Conservation (phyloP, 1,140 invertebrate genomes). For the Drosophila quadrilineata region DNA sequence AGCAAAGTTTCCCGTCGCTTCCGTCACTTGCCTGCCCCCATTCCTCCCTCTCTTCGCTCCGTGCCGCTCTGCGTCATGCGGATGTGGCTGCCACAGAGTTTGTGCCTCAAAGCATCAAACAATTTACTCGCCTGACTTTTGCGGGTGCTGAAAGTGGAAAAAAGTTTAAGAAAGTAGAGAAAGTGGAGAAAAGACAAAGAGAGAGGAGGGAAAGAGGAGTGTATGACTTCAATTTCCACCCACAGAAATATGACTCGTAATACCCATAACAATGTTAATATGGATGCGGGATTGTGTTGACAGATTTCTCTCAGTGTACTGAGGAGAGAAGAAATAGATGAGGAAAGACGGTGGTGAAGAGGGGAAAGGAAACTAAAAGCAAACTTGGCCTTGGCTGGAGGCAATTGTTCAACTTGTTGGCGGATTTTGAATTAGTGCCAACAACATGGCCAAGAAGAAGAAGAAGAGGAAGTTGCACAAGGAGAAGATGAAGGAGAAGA, state of each 20-base stretch:
- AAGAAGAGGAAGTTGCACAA: too few relatives aligned
- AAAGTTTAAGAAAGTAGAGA: too few relatives aligned
- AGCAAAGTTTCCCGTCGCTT: conserved; percentile 65
- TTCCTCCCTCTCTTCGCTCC: not conserved
- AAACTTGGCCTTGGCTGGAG: conserved; percentile 42
- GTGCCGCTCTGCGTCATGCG: conserved; percentile 1
- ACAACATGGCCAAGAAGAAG: too few relatives aligned
- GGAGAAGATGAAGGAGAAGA: too few relatives aligned
- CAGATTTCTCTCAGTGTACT: conserved; percentile 68
- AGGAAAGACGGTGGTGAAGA: too few relatives aligned
- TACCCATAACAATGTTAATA: conserved; percentile 39
- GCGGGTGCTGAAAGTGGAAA: too few relatives aligned
- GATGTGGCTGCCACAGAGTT: conserved; percentile 10
- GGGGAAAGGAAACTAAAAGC: conserved; percentile 2
- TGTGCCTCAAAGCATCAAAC: conserved; percentile 43
- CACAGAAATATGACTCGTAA: conserved; percentile 32
- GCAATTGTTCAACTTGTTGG: conserved; percentile 26
- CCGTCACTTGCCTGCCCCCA: conserved; percentile 20
- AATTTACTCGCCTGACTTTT: conserved; percentile 49
- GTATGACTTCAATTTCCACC: conserved; percentile 51
- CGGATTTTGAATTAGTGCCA: conserved; percentile 74
- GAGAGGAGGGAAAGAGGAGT: too few relatives aligned
- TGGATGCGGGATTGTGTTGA: conserved; percentile 49
- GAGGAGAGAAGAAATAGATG: too few relatives aligned
- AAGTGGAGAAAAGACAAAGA: too few relatives aligned